Base-by-base conservation (phyloP, 2,113 vertebrate genomes). In the Morone saxatilis region DNA sequence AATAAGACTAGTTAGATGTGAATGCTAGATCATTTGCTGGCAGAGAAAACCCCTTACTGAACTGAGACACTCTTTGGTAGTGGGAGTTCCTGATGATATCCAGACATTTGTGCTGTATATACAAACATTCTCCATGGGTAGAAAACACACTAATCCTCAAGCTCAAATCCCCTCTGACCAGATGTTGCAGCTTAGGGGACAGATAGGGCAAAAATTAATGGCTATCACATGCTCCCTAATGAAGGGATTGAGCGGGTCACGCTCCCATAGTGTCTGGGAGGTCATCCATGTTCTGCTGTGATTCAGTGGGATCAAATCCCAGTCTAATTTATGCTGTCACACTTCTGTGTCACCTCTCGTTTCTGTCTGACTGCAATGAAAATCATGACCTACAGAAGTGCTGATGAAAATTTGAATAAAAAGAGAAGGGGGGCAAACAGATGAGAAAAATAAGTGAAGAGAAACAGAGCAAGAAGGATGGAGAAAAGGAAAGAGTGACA, bases 101-200 rank as follows among this genome's bases (percentile, higher is more conserved):
- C 78, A 89, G 82, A 88, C 87, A 51, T 86, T 77, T 89, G 70
- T 81, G 68, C 86, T 89, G 78, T 91, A 81, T 84, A 89, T 76
- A 86, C 86, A 93, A 91, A 91, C 87, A 93, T 81, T 77, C 85
- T 88, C 72, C 72, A 83, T 65, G 84, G 74, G 36, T 41, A 77
- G 69, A 85, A 8, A 67, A 74, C 89, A 78, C 66, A 85, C 71
- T 89, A 91, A 93, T 91, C 90, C 91, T 81, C 43, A 41, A 69
- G n/a, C 82, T 86, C 40, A 86, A 91, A 91, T 91, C 91, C 85
- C 78, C 80, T 56, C 61, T 75, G 89, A 91, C 86, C 91, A 93
- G 93, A 94, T 93, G 91, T 89, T 89, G 89, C 86, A 86, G 91
- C 81, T 92, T 88, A 78, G 85, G 62, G 84, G 86, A 89, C 78